These are phyloP conservation scores for Dicentrarchus labrax DNA, from an alignment of 2,113 vertebrate genomes.

Conservation along the genomic window DNA sequence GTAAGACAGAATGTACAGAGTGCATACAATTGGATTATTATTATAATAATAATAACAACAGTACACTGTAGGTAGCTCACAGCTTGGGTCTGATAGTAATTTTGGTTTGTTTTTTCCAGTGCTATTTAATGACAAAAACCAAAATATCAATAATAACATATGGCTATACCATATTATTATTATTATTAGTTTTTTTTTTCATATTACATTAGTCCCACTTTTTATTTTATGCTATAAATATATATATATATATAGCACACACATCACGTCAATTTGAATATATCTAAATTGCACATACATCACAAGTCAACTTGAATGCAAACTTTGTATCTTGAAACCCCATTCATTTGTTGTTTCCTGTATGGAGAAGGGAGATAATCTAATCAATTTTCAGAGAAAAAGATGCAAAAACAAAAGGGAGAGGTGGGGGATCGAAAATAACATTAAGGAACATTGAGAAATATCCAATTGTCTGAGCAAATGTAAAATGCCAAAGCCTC, in stretches of 20 bases:
- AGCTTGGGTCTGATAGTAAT: background rate
- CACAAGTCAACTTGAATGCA: conserved; percentile 59
- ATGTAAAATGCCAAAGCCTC: conserved; percentile 95
- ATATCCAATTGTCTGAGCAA: conserved; percentile 93
- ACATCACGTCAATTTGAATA: too few species aligned
- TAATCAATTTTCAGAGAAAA: conserved; percentile 80
- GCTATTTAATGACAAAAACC: background rate
- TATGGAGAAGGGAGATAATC: conserved; percentile 80
- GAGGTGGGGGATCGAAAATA: conserved; percentile 86
- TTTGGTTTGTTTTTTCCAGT: background rate
- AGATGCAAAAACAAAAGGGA: conserved; percentile 86
- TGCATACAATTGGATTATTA: too few species aligned
- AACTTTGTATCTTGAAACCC: conserved; percentile 62
- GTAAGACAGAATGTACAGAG: background rate
- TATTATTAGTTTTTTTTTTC: background rate
- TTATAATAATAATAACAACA: too few species aligned
- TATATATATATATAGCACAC: too few species aligned
- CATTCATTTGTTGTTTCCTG: conserved; percentile 56
- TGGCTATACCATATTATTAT: background rate
- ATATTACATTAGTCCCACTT: background rate
- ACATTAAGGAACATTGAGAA: conserved; percentile 91
- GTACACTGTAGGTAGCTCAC: too few species aligned
- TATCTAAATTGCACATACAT: conserved; percentile 50
- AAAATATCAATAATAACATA: background rate
- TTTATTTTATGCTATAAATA: too few species aligned